Evolutionary conservation across 2,888 invertebrate genomes (phyloP), one percentile per base, ranked within the genome.

Genomic region (Galerucella calmariensis): DNA sequence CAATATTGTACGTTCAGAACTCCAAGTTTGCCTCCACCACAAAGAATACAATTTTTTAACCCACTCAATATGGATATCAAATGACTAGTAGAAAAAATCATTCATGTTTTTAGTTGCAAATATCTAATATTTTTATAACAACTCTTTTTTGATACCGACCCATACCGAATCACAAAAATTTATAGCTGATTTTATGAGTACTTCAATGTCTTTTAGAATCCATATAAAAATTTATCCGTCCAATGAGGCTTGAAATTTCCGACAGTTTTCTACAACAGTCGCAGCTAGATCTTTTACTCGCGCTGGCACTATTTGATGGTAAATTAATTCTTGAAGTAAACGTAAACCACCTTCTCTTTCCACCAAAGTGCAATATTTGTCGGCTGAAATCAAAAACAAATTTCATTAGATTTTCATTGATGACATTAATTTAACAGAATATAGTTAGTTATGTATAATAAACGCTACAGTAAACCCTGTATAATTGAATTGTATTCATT

Each of bases 311-410:
- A 88, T 87, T 24, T 91, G 90, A 84, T 93, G 91, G 11, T 86
- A 84, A 16, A 94, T 87, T 68, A 95, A 86, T 77, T 92, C 91
- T 74, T 91, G 88, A 59, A 98, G 89, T 76, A 97, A 89, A 58
- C 89, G 89, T 68, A 97, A 86, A 0, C 98, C 98, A 51, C 94
- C 94, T 88, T 98, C 98, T 62, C 92, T 90, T 82, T 94, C 93
- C 62, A 99, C 93, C 84, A 98, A 90, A 77, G 90, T 89, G 87
- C 98, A 98, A 89, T 99, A 99, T 88, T 97, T 98, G 74, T 93
- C 93, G 58, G 97, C 97, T 97, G 88, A 35, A 89, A 89, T 76
- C 73, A 76, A 79, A 79, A 62, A 62, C 9, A 41, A 41, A 2
- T 14, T 35, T 61, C 14, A 72, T n/a, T 72, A 72, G 12, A 12